Base-by-base conservation (phyloP, 2,797 vertebrate genomes). In the Poeciliopsis presidionis region DNA sequence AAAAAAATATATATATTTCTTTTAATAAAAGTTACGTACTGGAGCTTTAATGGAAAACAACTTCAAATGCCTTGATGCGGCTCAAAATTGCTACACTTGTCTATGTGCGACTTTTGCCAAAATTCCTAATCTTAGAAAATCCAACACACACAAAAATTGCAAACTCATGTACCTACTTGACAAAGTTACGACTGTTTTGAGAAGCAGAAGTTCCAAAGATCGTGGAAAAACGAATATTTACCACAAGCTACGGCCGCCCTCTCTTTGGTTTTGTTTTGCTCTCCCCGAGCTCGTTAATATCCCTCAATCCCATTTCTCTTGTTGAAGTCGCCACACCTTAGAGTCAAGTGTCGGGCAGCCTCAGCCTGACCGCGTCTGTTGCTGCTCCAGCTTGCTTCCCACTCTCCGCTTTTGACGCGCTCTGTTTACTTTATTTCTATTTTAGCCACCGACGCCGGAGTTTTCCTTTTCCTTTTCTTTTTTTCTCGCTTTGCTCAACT, bases 271-370 rank as follows among this genome's bases (percentile, higher is more conserved):
- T 73, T 83, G 51, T 82, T 86, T 87, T 78, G 72, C 69, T 47
- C 46, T 75, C 7, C 33, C 55, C 77, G 43, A 75, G 41, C 72
- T 76, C 72, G 73, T 78, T 89, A 83, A 89, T 86, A 81, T 78
- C 73, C 47, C 83, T 84, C 88, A 91, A 91, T 92, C 84, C 84
- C 84, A 81, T 81, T 78, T 87, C 82, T 87, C 71, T 70, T 47
- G 78, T 81, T 75, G 77, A 53, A 86, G 83, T 84, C 79, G 82
- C 88, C 85, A 79, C 91, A 85, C 84, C 85, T 87, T 83, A 57
- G 83, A 88, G 87, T 84, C 49, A 67, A 88, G 87, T 88, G 78
- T 87, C 89, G 87, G 75, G 84, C 82, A 90, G 59, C 75, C 59
- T 90, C 86, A 81, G 61, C 75, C 20, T 78, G 75, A 69, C 63